Base-by-base conservation (phyloP, 2,888 invertebrate genomes). In the Noctua fimbriata region DNA sequence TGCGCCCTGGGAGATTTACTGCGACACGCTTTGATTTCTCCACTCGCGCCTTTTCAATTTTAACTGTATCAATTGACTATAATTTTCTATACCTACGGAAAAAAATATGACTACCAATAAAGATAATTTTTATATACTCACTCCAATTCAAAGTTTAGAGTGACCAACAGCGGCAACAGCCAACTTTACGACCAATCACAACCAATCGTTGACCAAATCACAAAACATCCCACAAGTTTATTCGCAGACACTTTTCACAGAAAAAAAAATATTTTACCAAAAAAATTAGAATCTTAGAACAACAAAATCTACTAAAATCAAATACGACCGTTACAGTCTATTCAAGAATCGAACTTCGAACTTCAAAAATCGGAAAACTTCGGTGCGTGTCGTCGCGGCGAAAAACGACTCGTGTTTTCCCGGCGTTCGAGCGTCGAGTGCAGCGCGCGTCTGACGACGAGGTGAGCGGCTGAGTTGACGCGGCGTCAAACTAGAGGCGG, bases 351-450 rank as follows among this genome's bases (percentile, higher is more conserved):
- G 83, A 92, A 92, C 91, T 92, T 90, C 86, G 83, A 92, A 92
- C 91, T 92, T 93, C 91, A 87, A 90, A 93, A 91, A 92, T 92
- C 92, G 93, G 93, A 93, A 94, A 96, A 96, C 94, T 96, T 94
- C 93, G 92, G 87, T 91, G 93, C 91, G 92, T 88, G 84, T 89
- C 90, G 92, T 88, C 95, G 95, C 96, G 95, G 92, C 93, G 96
- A 95, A 96, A 96, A 96, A 95, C 95, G 94, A 93, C 93, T 95
- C 94, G 95, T 95, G 94, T 95, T 96, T 96, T 96, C 96, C 96
- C 97, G 95, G 95, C 96, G 94, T 95, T 95, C 97, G 94, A 93
- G 95, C 96, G 96, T 95, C 95, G 96, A 96, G 95, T 96, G 95
- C 95, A 95, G 95, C 94, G 94, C 94, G 95, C 95, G 94, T 94